Evolutionary conservation across 2,797 vertebrate genomes (phyloP).

Genomic region (Paedocypris micromegethes): DNA sequence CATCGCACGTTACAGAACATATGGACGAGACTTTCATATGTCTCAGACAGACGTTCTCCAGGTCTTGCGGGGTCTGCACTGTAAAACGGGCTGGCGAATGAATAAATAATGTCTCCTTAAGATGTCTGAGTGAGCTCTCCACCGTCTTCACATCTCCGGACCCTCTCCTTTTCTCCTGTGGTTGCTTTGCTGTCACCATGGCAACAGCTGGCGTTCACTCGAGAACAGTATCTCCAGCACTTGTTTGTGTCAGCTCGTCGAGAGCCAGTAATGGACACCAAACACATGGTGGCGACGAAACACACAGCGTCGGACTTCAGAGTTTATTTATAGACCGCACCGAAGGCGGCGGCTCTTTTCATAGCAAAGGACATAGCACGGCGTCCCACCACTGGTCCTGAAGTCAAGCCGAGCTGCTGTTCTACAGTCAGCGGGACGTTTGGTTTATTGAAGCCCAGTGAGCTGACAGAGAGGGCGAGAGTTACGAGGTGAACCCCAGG

Average conservation of each 20-base stretch:
- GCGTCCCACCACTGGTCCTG: conserved; percentile 4
- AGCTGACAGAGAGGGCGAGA: conserved; percentile 25
- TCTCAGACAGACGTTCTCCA: background rate
- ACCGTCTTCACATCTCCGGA: conserved; percentile 27
- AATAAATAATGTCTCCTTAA: conserved; percentile 46
- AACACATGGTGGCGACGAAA: conserved; percentile 34
- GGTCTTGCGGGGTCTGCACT: conserved; percentile 10
- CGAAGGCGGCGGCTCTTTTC: conserved; percentile 20
- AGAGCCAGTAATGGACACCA: conserved; percentile 46
- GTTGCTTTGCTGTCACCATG: conserved; percentile 60
- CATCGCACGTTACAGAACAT: too few relatives aligned
- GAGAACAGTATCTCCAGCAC: conserved; percentile 48
- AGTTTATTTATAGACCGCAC: conserved; percentile 53
- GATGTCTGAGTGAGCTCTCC: conserved; percentile 36
- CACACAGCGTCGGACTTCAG: conserved; percentile 45
- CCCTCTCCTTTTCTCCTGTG: conserved; percentile 40
- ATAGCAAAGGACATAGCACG: conserved; percentile 5
- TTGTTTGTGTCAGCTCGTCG: conserved; percentile 41
- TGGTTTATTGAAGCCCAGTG: background rate
- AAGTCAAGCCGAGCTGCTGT: conserved; percentile 10
- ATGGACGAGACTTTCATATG: too few relatives aligned
- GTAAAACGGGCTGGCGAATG: conserved; percentile 36
- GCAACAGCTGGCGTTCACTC: conserved; percentile 64
- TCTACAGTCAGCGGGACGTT: conserved; percentile 8
- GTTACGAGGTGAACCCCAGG: conserved; percentile 34